phyloP scores from a whole-genome alignment of 2,113 vertebrate species.

The Onychorhynchus coronatus region DNA sequence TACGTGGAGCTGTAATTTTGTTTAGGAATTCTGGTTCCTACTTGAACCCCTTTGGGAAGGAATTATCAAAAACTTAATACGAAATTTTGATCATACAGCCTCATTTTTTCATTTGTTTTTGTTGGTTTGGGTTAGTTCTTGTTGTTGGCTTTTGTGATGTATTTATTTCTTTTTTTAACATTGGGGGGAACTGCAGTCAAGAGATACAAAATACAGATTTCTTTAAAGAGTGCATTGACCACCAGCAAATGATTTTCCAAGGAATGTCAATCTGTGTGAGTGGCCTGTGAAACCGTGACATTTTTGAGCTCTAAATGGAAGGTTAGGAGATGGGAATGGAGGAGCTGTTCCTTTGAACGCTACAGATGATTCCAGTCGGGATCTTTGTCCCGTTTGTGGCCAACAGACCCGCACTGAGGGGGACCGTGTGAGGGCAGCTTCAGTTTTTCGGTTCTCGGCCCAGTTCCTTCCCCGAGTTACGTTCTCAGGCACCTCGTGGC shows the following conservation, averaged over 20 bases:
- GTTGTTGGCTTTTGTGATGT: not conserved
- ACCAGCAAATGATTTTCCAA: not conserved
- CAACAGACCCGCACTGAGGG: rapidly evolving
- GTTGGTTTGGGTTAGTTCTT: not conserved
- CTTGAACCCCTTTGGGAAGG: not conserved
- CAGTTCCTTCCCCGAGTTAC: not conserved
- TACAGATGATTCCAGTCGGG: not conserved
- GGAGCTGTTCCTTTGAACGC: not conserved
- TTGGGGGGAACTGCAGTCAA: not conserved
- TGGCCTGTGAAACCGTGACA: not conserved
- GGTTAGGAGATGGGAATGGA: not conserved
- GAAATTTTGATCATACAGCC: not conserved
- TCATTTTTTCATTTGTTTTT: not conserved
- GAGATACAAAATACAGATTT: not conserved
- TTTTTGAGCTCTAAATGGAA: not conserved
- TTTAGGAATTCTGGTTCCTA: not conserved
- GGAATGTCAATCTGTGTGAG: not conserved
- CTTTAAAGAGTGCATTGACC: not conserved
- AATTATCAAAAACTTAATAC: not conserved
- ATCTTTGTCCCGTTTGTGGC: not conserved
- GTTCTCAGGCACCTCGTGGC: not conserved
- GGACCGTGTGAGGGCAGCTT: rapidly evolving
- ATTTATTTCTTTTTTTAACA: not conserved
- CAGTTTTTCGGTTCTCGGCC: not conserved
- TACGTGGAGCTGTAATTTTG: not conserved